Evolutionary conservation across 92 coral and sea anemone genomes (phyloP).

Genomic region (Porites lobata): DNA sequence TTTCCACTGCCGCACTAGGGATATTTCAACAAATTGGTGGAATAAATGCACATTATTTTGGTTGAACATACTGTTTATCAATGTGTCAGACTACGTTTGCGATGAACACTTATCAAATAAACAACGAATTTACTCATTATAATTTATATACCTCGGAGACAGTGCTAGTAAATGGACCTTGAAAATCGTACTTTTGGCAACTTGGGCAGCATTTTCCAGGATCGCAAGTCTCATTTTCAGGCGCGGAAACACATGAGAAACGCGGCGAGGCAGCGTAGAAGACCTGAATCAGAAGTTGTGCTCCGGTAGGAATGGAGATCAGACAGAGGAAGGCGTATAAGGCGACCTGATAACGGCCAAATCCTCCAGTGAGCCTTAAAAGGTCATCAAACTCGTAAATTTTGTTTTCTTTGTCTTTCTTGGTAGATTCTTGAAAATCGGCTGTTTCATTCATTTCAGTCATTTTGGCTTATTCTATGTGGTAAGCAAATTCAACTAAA

Average conservation of each 20-base stretch:
- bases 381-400: conserved; percentile 75
- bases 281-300: conserved; percentile 79
- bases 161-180: conserved; percentile 50
- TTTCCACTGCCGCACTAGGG: too few relatives aligned
- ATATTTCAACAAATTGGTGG: too few relatives aligned
- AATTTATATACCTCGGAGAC: conserved; percentile 50
- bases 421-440: background rate
- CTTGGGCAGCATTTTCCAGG: conserved; percentile 49
- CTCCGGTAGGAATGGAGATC: conserved; percentile 77
- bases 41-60: too few relatives aligned
- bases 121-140: background rate
- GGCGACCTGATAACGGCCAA: conserved; percentile 68
- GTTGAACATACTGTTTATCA: too few relatives aligned
- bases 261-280: conserved; percentile 85
- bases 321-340: conserved; percentile 73
- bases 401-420: conserved; percentile 18
- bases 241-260: conserved; percentile 49
- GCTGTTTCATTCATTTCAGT: conserved; percentile 4
- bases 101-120: too few relatives aligned
- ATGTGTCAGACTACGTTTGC: too few relatives aligned
- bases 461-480: background rate
- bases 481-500: background rate
- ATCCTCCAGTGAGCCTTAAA: conserved; percentile 74
- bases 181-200: conserved; percentile 46
- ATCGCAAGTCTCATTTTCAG: conserved; percentile 15